Evolutionary conservation across 2,888 invertebrate genomes (phyloP).

Genomic region (Lumbricus terrestris): DNA sequence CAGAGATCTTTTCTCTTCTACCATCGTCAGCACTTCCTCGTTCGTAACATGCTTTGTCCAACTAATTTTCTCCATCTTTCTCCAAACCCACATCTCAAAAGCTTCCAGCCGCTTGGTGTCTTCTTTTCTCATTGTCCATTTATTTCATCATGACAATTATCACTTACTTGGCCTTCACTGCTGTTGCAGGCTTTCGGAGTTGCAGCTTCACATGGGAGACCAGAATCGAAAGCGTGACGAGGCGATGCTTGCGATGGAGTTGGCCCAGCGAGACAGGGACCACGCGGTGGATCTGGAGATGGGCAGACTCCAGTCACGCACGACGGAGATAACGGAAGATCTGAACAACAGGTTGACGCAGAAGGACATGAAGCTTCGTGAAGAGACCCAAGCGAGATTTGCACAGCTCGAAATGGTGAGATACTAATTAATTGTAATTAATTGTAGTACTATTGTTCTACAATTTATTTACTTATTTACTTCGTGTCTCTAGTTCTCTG

Average conservation of each 20-base stretch:
- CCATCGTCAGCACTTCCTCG: no score
- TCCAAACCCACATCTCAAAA: no score
- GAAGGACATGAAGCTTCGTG: slow-evolving; percentile 55
- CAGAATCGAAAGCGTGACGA: slow-evolving; percentile 54
- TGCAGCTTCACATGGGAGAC: slow-evolving; percentile 45
- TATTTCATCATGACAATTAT: no score
- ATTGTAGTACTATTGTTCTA: no score
- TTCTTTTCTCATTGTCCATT: no score
- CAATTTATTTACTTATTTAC: no score
- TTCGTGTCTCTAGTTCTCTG: not conserved
- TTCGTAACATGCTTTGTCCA: no score
- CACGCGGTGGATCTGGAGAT: slow-evolving; percentile 52
- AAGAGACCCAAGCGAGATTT: slow-evolving; percentile 53
- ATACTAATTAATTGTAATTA: no score
- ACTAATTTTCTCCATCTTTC: no score
- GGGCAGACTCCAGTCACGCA: slow-evolving; percentile 46
- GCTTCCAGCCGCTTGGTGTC: no score
- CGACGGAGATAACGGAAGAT: slow-evolving; percentile 55
- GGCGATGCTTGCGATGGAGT: slow-evolving; percentile 51
- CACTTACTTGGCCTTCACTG: no score
- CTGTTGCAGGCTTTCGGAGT: slow-evolving; percentile 38
- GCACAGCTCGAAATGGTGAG: slow-evolving; percentile 53
- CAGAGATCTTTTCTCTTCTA: no score
- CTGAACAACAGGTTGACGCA: slow-evolving; percentile 51
- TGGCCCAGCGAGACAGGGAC: slow-evolving; percentile 52